phyloP scores from a whole-genome alignment of 1,140 invertebrate genomes.

The Pseudomyrmex gracilis region DNA sequence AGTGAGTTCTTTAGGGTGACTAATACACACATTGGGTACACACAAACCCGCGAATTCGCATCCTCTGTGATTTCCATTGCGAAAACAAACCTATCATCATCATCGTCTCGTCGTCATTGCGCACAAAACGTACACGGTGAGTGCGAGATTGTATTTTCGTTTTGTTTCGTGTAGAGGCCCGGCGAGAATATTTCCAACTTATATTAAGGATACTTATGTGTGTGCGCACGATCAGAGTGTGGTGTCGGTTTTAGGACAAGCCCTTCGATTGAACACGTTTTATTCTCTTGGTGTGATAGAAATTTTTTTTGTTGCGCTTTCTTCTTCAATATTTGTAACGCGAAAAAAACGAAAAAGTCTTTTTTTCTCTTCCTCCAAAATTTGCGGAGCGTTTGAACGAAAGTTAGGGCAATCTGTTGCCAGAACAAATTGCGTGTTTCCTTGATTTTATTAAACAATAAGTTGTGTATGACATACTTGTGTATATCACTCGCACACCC shows the following conservation, averaged over 20 bases:
- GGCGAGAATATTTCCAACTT: no score
- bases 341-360: background rate
- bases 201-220: slow-evolving; percentile 26
- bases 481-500: no score
- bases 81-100: slow-evolving; percentile 36
- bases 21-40: slow-evolving; percentile 44
- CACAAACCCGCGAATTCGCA: slow-evolving; percentile 52
- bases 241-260: slow-evolving; percentile 62
- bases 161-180: no score
- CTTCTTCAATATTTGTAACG: background rate
- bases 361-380: background rate
- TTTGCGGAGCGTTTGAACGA: background rate
- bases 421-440: no score
- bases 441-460: no score
- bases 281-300: background rate
- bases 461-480: no score
- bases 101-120: background rate
- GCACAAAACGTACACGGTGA: slow-evolving; percentile 56
- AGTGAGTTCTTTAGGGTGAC: slow-evolving; percentile 73
- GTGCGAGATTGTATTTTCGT: slow-evolving; percentile 27
- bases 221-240: slow-evolving; percentile 33
- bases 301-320: no score
- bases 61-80: slow-evolving; percentile 24
- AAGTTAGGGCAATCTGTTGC: no score
- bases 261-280: slow-evolving; percentile 48